Percentiles rank a stretch among this genome's conserved stretches.
These are phyloP conservation scores for Drusus annulatus DNA, from an alignment of 1,140 invertebrate species.

Conservation along the genomic window DNA sequence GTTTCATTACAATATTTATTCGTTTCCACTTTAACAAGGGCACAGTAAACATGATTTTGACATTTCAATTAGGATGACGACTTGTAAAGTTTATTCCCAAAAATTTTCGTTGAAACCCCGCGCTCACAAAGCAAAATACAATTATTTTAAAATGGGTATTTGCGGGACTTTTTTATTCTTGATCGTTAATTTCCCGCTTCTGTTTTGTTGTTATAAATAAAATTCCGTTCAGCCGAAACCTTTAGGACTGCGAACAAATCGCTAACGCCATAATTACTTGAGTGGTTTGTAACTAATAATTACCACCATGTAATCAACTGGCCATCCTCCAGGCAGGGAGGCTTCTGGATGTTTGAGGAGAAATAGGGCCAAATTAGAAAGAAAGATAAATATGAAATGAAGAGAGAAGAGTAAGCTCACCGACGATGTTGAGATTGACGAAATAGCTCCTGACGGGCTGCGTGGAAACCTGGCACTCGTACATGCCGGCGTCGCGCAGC, in stretches of 20 bases:
- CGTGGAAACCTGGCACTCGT: slow-evolving; percentile 92
- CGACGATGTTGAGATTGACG: slow-evolving; percentile 83
- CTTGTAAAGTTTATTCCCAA: background rate
- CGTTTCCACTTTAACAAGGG: background rate
- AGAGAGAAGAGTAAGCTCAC: slow-evolving; percentile 71
- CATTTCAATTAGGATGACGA: slow-evolving; percentile 19
- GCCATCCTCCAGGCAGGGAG: too few species aligned
- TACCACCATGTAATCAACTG: too few species aligned
- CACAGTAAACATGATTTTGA: slow-evolving; percentile 10
- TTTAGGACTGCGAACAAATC: background rate
- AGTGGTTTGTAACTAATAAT: too few species aligned
- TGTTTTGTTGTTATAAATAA: slow-evolving; percentile 3
- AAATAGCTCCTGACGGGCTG: slow-evolving; percentile 86
- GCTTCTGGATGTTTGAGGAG: too few species aligned
- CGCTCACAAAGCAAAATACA: background rate
- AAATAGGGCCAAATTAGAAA: too few species aligned
- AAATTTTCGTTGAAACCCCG: background rate
- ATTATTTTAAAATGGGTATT: slow-evolving; percentile 7
- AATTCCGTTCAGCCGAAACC: background rate
- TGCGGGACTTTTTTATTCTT: background rate
- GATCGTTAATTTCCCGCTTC: background rate
- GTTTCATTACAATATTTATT: slow-evolving; percentile 14
- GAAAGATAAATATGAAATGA: too few species aligned
- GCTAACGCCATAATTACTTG: too few species aligned
- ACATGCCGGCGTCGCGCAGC: slow-evolving; percentile 88